Conservation (phyloP, 2,113 vertebrate genomes). For the Solea solea region DNA sequence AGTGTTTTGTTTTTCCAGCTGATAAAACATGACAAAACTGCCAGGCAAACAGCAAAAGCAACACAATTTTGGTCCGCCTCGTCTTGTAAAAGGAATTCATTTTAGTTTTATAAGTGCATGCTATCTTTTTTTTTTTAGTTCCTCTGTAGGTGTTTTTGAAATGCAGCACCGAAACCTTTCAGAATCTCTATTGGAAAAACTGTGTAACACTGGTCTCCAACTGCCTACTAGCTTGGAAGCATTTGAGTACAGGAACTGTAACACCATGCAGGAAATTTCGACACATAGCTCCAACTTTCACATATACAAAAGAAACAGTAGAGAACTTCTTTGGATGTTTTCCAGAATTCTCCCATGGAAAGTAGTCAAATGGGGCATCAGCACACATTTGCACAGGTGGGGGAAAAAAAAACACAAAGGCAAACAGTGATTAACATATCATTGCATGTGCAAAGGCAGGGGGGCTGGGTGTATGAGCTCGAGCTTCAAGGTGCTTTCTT, state of each 20-base stretch:
- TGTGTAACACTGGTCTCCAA: not conserved
- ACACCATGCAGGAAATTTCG: not conserved
- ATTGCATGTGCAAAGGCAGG: constrained; percentile 31
- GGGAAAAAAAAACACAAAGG: constrained; percentile 32
- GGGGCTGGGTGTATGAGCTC: constrained; percentile 1
- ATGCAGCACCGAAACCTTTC: not conserved
- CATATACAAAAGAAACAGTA: not conserved
- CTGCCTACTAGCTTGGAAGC: constrained; percentile 22
- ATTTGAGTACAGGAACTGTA: constrained; percentile 10
- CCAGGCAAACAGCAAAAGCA: not conserved
- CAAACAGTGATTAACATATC: constrained; percentile 57
- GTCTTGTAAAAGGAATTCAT: not conserved
- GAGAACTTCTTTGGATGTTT: constrained; percentile 19
- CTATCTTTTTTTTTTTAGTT: not conserved
- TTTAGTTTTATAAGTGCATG: too few species aligned
- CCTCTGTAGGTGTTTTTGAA: not conserved
- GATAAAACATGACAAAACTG: constrained; percentile 1
- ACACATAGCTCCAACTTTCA: constrained; percentile 14
- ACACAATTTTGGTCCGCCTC: not conserved
- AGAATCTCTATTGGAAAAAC: not conserved
- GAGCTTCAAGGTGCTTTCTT: constrained; percentile 51
- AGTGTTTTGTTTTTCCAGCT: not conserved
- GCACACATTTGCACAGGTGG: constrained; percentile 18
- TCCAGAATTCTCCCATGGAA: constrained; percentile 21
- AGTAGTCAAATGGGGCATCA: constrained; percentile 24